A percentile compares a stretch with the other conserved stretches of the same genome.
phyloP scores from a whole-genome alignment of 2,113 vertebrate genomes.

The Mesoclemmys tuberculata region DNA sequence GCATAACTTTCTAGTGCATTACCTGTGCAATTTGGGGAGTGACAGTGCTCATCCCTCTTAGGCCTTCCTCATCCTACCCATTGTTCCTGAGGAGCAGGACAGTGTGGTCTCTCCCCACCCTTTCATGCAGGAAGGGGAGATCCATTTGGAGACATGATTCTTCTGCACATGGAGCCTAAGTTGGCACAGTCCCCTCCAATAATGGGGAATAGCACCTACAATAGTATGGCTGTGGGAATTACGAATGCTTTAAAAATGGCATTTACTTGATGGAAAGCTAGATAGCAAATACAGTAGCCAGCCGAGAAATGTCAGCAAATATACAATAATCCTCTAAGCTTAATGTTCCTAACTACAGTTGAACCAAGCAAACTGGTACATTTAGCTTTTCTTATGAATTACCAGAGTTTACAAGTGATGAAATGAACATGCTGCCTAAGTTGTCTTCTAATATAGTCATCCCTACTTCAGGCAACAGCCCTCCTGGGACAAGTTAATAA shows the following conservation, averaged over 20 bases:
- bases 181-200: background rate
- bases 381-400: slow-evolving; percentile 3
- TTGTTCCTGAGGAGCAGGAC: background rate
- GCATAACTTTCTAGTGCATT: background rate
- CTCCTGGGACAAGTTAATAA: slow-evolving; percentile 19
- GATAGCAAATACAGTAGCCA: background rate
- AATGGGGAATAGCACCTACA: background rate
- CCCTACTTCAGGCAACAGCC: slow-evolving; percentile 30
- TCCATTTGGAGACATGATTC: background rate
- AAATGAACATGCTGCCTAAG: slow-evolving; percentile 4
- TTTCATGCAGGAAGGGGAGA: background rate
- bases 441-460: slow-evolving; percentile 27
- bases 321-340: background rate
- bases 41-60: background rate
- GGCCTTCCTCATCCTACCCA: background rate
- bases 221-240: background rate
- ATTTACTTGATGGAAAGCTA: background rate
- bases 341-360: background rate
- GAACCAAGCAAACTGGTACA: background rate
- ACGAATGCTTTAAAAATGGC: background rate
- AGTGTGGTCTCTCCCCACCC: background rate
- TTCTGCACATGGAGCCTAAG: background rate
- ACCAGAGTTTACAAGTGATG: background rate
- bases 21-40: background rate
- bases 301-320: background rate